Evolutionary conservation across 2,888 invertebrate genomes (phyloP).

Genomic region (Leptinotarsa haldemani): DNA sequence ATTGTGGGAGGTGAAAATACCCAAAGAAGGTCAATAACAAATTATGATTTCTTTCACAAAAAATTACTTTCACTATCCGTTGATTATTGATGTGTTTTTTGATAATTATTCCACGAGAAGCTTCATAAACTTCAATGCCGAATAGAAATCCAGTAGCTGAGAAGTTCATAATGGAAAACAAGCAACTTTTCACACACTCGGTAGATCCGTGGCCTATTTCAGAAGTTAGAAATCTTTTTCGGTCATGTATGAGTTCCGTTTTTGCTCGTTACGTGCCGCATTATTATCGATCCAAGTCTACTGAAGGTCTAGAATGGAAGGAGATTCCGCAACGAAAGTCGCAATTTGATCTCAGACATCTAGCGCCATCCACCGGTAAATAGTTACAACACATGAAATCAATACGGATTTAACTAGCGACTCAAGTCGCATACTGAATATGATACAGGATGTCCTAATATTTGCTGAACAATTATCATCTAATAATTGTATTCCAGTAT

Average conservation of each 20-base stretch:
- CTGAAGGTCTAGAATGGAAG: background rate
- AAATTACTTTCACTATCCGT: no score
- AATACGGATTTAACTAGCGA: background rate
- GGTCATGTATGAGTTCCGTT: background rate
- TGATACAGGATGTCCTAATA: background rate
- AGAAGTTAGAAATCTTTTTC: background rate
- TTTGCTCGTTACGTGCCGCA: background rate
- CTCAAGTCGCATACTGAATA: background rate
- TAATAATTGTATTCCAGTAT: no score
- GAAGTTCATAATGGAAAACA: no score
- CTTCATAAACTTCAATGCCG: background rate
- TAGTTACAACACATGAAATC: background rate
- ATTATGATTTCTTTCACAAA: no score
- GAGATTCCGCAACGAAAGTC: background rate
- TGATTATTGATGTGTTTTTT: no score
- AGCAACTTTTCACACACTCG: background rate
- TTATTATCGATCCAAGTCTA: background rate
- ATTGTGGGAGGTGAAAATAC: no score
- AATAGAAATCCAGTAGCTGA: no score
- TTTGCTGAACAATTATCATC: no score
- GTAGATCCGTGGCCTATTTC: background rate
- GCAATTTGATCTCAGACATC: background rate
- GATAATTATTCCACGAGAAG: no score
- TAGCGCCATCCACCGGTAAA: constrained; percentile 2
- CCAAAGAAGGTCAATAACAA: no score